Evolutionary conservation across 2,113 vertebrate species (phyloP), one percentile per base, ranked within the genome.

Genomic region (Poicephalus meyeri): DNA sequence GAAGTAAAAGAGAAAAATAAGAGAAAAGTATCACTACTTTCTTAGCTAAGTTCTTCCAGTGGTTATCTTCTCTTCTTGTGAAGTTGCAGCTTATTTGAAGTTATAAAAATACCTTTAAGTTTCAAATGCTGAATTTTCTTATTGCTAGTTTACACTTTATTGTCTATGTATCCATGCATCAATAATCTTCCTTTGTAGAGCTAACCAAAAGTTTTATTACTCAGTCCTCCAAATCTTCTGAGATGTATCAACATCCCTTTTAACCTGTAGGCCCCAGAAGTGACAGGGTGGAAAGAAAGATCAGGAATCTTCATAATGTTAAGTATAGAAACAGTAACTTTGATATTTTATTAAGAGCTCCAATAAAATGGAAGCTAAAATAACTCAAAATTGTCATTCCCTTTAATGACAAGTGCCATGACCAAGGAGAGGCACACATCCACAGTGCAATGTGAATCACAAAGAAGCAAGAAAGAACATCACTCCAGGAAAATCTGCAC

Each of bases 371-470:
- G 23, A 86, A 71, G 18, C 5, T 65, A 15, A 17, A 79, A 63
- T 55, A 80, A 68, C 24, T 78, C 12, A 58, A 52, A 73, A 78
- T 9, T 78, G 24, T 52, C 1, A n/a, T 53, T 78, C 16, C 8
- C 23, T 76, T 76, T 41, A 25, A 71, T 53, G 3, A 93, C 33
- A 84, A 64, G 10, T 56, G 7, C 14, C 24, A 24, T 23, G 61
- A n/a, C 21, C n/a, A 55, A n/a, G 26, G 25, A 77, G 17, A 70
- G 25, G 6, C 9, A 72, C 6, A 17, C 2, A 71, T 28, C n/a
- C 31, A 24, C 2, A 25, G 3, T 2, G 3, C n/a, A 61, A 64
- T 11, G 26, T 70, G 28, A 71, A 7, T 12, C 46, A 41, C 0
- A 4, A 84, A 70, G 14, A 8, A 66, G 14, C 11, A 87, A 52